Evolutionary conservation across 2,797 vertebrate species (phyloP), one percentile per base, ranked within the genome.

Genomic region (Syngnathus acus): DNA sequence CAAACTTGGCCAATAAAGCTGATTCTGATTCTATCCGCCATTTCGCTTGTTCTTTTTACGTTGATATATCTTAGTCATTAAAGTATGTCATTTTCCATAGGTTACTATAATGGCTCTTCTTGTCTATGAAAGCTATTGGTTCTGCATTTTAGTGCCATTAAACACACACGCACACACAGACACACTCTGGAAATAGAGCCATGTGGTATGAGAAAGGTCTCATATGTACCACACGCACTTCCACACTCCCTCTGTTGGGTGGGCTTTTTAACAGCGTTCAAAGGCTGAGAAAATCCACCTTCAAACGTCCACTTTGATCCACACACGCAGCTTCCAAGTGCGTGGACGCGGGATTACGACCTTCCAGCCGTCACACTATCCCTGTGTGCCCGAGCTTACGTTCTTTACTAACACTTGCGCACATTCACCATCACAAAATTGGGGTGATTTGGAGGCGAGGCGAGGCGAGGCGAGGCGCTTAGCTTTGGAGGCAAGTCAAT

Each of bases 291-390:
- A 83, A 84, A 84, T 84, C 70, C 76, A 73, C 62, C 65, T 64
- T 73, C 63, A 68, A 67, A 80, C 75, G 65, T 70, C 61, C 42
- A 71, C 83, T 85, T 84, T 83, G 78, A 83, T 83, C 75, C 65
- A 64, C 70, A 76, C 69, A 66, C 45, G 38, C 67, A 63, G 66
- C 70, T 75, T 40, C 26, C 19, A 69, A 72, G 57, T 40, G 39
- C 64, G 64, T 53, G 65, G 73, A 71, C 78, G 42, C 17, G 1
- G 74, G 79, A 78, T 83, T 78, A 82, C 14, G 63, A 66, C 75
- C 74, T 72, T 55, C 65, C 48, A 64, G 67, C 63, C 62, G 57
- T 74, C 68, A 65, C 69, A 75, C 73, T 79, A 75, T 79, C 76
- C 72, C 69, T 65, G 72, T 73, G 73, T 68, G 58, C 62, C 54